A percentile compares a stretch with the other conserved stretches of the same genome.
Evolutionary conservation across 2,888 invertebrate genomes (phyloP).

Genomic region (Calameuta pallipes): DNA sequence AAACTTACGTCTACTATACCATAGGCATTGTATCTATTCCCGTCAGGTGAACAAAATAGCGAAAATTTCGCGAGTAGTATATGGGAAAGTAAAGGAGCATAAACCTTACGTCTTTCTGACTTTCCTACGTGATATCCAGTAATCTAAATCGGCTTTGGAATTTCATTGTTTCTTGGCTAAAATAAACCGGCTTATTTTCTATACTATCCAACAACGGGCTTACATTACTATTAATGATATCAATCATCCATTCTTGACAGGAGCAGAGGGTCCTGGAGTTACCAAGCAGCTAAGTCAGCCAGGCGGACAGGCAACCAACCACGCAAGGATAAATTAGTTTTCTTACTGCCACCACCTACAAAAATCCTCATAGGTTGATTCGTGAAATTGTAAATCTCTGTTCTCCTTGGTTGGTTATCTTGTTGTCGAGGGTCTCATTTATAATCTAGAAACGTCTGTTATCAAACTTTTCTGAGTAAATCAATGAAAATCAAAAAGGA

Average conservation of each 20-base stretch:
- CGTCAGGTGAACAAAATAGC: neutral
- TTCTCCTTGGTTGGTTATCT: neutral
- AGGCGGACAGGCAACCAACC: neutral
- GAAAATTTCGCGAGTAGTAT: neutral
- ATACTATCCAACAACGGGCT: neutral
- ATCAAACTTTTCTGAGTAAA: neutral
- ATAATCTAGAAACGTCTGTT: neutral
- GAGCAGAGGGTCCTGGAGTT: neutral
- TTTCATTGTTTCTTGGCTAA: neutral
- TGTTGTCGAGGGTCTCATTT: neutral
- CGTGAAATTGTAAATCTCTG: neutral
- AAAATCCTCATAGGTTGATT: constrained; percentile 2
- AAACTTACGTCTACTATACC: neutral
- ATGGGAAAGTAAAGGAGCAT: neutral
- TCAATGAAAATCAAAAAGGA: neutral
- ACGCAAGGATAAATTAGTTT: neutral
- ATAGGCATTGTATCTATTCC: neutral
- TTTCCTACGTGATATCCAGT: neutral
- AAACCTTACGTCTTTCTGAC: neutral
- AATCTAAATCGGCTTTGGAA: neutral
- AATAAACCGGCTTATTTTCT: neutral
- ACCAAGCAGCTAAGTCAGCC: neutral
- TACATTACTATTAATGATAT: neutral
- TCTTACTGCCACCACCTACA: neutral
- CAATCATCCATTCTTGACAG: constrained; percentile 2